These are phyloP conservation scores for Plodia interpunctella DNA, from an alignment of 1,140 invertebrate genomes.

Conservation along the genomic window DNA sequence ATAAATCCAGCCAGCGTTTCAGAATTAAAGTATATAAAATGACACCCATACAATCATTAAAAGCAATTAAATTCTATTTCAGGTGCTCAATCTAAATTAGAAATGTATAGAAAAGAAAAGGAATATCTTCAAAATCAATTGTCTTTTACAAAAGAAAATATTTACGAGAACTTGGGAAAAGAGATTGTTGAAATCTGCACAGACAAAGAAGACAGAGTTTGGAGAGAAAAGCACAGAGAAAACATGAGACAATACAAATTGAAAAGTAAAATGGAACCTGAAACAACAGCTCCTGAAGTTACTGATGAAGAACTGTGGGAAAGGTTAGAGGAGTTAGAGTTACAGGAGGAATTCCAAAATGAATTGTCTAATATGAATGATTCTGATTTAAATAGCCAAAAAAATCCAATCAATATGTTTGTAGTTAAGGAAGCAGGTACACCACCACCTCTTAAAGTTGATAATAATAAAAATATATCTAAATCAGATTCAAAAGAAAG, in stretches of 20 bases:
- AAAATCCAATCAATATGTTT: background rate
- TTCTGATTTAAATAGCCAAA: conserved; percentile 8
- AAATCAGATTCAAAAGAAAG: conserved; percentile 7
- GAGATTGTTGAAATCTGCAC: conserved; percentile 80
- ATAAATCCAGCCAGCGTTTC: too few species aligned
- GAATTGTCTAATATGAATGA: conserved; percentile 34
- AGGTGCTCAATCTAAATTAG: conserved; percentile 77
- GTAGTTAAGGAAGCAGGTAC: background rate
- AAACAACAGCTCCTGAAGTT: conserved; percentile 23
- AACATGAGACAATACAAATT: conserved; percentile 54
- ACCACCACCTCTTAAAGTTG: conserved; percentile 1
- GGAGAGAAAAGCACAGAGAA: conserved; percentile 69
- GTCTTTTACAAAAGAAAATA: conserved; percentile 60
- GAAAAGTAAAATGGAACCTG: conserved; percentile 30
- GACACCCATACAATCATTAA: background rate
- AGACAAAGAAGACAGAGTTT: conserved; percentile 78
- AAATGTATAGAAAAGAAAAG: conserved; percentile 73
- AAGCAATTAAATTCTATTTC: conserved; percentile 23
- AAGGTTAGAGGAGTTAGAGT: conserved; percentile 68
- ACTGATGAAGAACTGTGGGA: conserved; percentile 64
- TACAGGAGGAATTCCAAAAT: conserved; percentile 73
- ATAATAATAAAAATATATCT: conserved; percentile 12
- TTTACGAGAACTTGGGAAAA: conserved; percentile 53
- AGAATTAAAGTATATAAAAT: too few species aligned
- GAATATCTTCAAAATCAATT: conserved; percentile 73